Base-by-base conservation (phyloP, 2,888 invertebrate genomes). In the Clivina fossor region DNA sequence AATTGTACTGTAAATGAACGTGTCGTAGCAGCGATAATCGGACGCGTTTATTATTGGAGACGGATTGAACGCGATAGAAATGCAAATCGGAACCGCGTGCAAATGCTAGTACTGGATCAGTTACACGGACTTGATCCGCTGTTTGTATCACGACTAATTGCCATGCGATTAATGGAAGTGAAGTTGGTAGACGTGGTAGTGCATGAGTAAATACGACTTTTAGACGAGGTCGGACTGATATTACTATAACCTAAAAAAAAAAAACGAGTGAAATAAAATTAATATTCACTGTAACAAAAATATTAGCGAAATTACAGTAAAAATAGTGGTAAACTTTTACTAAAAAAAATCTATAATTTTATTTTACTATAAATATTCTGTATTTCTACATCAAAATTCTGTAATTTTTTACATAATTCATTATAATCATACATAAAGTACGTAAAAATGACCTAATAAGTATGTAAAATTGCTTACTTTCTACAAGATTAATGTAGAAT, bases 161-260 rank as follows among this genome's bases (percentile, higher is more conserved):
- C 97, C 97, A 98, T 22, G 92, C 88, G 18, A 98, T 77, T 40
- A 96, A 81, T 0, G 98, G 98, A 24, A 97, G 81, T 4, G 90
- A 89, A 0, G 91, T 74, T 0, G 85, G 82, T 40, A 70, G 68
- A 37, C 88, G 85, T 48, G 83, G 84, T 24, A 95, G 77, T 7
- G 84, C 79, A 69, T 90, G 88, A 48, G 86, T 88, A 66, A 89
- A 86, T 49, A 90, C 80, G 0, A 92, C 88, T 64, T 86, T 83
- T 53, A 92, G 79, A 59, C 85, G 78, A 4, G 92, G 91, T 58
- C 86, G 78, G 62, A 91, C 81, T 40, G 87, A 85, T 9, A 92
- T 88, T 44, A 91, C 84, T 58, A 91, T 85, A 33, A 88, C 80
- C 84, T 84, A 66, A 9, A 72, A 71, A 54, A 28, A 58, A 26